Evolutionary conservation across 2,797 vertebrate genomes (phyloP).

Genomic region (Pelobates cultripes): DNA sequence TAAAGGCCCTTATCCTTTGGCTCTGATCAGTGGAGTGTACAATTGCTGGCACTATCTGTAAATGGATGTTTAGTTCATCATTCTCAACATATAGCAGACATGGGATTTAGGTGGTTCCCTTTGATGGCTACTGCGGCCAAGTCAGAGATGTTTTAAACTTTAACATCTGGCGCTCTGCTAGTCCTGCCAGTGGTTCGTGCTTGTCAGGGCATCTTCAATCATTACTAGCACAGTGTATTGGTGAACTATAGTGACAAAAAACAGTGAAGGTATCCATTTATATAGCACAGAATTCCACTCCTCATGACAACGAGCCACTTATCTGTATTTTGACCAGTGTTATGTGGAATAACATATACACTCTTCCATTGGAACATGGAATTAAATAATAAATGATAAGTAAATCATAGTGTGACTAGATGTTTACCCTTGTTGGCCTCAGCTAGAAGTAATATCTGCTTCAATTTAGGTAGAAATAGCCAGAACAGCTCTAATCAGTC

Average conservation of each 20-base stretch:
- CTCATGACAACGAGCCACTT: too few relatives aligned
- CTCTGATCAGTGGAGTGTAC: neutral
- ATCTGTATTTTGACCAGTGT: too few relatives aligned
- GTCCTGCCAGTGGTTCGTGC: conserved; percentile 1
- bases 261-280: neutral
- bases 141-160: conserved; percentile 16
- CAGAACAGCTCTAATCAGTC: too few relatives aligned
- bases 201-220: neutral
- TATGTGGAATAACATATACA: too few relatives aligned
- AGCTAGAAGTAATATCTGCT: too few relatives aligned
- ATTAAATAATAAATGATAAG: too few relatives aligned
- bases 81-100: conserved; percentile 51
- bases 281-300: too few relatives aligned
- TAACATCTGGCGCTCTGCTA: conserved; percentile 44
- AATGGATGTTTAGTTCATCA: conserved; percentile 37
- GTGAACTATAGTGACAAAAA: neutral
- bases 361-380: too few relatives aligned
- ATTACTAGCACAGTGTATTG: neutral
- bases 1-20: conserved; percentile 36
- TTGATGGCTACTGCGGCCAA: conserved; percentile 40
- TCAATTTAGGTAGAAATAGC: too few relatives aligned
- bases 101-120: conserved; percentile 26
- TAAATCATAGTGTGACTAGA: too few relatives aligned
- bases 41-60: conserved; percentile 18
- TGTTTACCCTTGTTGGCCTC: too few relatives aligned